Base-by-base conservation (phyloP, 2,888 invertebrate species). In the Lutraria lutraria region DNA sequence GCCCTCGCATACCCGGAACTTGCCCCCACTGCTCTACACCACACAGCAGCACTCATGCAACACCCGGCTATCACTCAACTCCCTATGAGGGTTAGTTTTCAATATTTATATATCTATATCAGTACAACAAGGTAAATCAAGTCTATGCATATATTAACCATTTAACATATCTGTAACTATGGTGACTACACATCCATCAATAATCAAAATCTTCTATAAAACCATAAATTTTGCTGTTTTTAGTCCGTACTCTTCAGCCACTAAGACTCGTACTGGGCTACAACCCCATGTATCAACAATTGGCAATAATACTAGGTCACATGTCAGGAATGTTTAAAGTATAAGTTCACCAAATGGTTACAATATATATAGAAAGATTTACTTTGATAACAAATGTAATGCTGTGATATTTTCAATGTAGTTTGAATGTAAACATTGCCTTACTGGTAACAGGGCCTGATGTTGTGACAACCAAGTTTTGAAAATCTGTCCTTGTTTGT, bases 21-120 rank as follows among this genome's bases (percentile, higher is more conserved):
- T 97, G 98, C 94, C 85, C 94, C 98, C 92, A 98, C 95, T 21
- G 93, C 98, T 93, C 97, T 98, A 90, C 94, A 96, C 90, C 96
- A 96, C 94, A 96, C 96, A 93, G 94, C 96, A 81, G 96, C 99
- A 94, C 98, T 99, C 96, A 98, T 99, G 87, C 96, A 96, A 97
- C 99, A 99, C 97, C 99, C 99, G 97, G 99, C 99, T 97, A 98
- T 99, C 97, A 99, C 97, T 95, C 99, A 99, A 98, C 98, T 99
- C 82, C 98, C 95, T 89, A 92, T 95, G 89, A 92, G 95, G 95
- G 95, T 95, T 93, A 95, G 95, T 95, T 92, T 89, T 90, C 89
- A 91, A 76, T 34, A 76, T 76, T 76, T 76, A 76, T 76, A 76
- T 76, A 29, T 72, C 72, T 72, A 72, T 72, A 76, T 34, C 13